These are phyloP conservation scores for Gymnogyps californianus DNA, from an alignment of 2,113 vertebrate species.

Conservation along the genomic window DNA sequence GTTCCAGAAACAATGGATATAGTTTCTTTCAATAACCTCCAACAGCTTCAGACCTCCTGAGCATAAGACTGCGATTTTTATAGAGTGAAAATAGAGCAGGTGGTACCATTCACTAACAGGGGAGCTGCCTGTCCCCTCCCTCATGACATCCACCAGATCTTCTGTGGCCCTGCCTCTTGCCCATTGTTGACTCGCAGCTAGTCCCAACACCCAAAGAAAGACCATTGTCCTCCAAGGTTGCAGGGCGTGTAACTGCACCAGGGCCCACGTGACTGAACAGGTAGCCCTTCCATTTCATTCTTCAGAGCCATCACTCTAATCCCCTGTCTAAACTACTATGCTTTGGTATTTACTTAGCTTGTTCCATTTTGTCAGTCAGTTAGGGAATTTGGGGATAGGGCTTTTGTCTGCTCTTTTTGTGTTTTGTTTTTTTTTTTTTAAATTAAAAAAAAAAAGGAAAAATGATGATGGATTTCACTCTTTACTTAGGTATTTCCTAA, in stretches of 20 bases:
- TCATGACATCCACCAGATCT: neutral
- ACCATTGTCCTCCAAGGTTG: neutral
- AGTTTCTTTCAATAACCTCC: neutral
- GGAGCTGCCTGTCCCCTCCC: neutral
- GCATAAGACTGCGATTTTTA: neutral
- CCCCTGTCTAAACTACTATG: neutral
- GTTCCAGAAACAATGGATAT: neutral
- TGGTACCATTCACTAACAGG: neutral
- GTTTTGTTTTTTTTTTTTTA: neutral
- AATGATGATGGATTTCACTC: neutral
- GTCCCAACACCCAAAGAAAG: neutral
- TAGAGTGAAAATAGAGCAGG: neutral
- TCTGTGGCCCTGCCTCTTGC: neutral
- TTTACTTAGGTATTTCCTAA: neutral
- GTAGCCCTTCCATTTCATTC: neutral
- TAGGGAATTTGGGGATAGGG: neutral
- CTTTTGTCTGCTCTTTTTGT: neutral
- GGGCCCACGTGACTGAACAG: neutral
- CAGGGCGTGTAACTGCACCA: neutral
- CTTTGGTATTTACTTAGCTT: neutral
- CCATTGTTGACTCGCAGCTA: neutral
- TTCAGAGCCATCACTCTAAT: neutral
- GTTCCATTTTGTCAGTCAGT: neutral
- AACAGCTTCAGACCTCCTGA: neutral
- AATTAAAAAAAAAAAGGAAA: neutral